A percentile compares a stretch with the other conserved stretches of the same genome.
Conservation (phyloP, 2,113 vertebrate genomes). For the Oreocharis arfaki region DNA sequence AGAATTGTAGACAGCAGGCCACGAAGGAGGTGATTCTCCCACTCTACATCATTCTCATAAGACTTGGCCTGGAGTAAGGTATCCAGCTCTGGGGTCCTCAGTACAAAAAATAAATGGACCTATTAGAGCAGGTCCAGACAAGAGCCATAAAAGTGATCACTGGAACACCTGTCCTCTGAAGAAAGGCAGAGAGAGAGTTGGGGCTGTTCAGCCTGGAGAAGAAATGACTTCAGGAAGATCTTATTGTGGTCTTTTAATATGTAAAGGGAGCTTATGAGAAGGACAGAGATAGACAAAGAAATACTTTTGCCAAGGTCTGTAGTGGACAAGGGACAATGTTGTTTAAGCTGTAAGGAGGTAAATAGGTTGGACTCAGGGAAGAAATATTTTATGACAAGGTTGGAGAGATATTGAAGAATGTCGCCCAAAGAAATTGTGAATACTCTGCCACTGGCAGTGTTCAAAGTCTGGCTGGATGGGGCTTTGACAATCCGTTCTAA, state of each 20-base stretch:
- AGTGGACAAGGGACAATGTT: background rate
- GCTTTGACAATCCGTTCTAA: background rate
- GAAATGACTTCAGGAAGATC: background rate
- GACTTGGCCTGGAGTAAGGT: background rate
- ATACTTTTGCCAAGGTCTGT: background rate
- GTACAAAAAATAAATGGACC: background rate
- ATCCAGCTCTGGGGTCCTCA: background rate
- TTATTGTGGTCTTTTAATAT: background rate
- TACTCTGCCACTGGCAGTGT: fast-evolving
- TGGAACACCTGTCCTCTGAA: background rate
- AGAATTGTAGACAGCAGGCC: background rate
- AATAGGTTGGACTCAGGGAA: background rate
- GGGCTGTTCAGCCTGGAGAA: background rate
- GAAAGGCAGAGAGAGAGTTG: background rate
- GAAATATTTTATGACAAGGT: background rate
- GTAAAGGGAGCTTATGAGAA: background rate
- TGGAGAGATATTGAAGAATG: background rate
- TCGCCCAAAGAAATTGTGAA: background rate
- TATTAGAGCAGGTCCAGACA: background rate
- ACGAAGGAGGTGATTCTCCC: fast-evolving
- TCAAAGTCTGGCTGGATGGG: background rate
- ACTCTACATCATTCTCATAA: background rate
- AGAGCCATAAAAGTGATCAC: background rate
- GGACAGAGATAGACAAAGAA: background rate
- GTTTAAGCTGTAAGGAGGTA: background rate